Evolutionary conservation across 2,113 vertebrate genomes (phyloP).

Genomic region (Eleginops maclovinus): DNA sequence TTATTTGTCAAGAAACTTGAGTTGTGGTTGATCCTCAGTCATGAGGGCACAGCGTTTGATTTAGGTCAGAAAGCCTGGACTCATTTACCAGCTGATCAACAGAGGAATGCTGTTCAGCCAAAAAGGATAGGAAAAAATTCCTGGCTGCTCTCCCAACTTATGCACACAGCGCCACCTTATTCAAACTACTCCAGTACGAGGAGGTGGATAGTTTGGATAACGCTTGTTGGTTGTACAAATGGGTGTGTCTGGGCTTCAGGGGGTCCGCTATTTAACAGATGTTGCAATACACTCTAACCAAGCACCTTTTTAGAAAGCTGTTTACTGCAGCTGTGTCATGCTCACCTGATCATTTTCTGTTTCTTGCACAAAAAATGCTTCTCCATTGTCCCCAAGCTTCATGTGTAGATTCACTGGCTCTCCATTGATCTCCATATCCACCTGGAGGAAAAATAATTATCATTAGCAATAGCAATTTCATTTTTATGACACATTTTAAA

Average conservation of each 20-base stretch:
- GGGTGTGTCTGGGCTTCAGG: slow-evolving; percentile 31
- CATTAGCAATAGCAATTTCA: no score
- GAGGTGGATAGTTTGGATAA: slow-evolving; percentile 16
- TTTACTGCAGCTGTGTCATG: neutral
- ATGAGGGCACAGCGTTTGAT: slow-evolving; percentile 2
- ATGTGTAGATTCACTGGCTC: slow-evolving; percentile 93
- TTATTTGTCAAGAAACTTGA: neutral
- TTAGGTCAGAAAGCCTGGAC: slow-evolving; percentile 21
- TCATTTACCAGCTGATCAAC: slow-evolving; percentile 25
- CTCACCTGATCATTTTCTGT: slow-evolving; percentile 89
- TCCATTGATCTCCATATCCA: slow-evolving; percentile 93
- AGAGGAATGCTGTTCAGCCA: slow-evolving; percentile 47
- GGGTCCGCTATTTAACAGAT: neutral
- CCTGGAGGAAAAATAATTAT: slow-evolving; percentile 66
- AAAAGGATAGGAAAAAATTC: slow-evolving; percentile 33
- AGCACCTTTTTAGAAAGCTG: neutral
- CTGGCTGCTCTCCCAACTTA: slow-evolving; percentile 47
- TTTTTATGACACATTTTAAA: no score
- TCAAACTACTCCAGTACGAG: slow-evolving; percentile 27
- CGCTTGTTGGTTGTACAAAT: slow-evolving; percentile 29
- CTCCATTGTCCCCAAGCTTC: slow-evolving; percentile 97
- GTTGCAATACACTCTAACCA: neutral
- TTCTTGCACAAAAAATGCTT: slow-evolving; percentile 96
- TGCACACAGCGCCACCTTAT: slow-evolving; percentile 49
- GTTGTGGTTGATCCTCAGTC: neutral